Evolutionary conservation across 2,797 vertebrate genomes (phyloP).

Genomic region (Cetoscarus ocellatus): DNA sequence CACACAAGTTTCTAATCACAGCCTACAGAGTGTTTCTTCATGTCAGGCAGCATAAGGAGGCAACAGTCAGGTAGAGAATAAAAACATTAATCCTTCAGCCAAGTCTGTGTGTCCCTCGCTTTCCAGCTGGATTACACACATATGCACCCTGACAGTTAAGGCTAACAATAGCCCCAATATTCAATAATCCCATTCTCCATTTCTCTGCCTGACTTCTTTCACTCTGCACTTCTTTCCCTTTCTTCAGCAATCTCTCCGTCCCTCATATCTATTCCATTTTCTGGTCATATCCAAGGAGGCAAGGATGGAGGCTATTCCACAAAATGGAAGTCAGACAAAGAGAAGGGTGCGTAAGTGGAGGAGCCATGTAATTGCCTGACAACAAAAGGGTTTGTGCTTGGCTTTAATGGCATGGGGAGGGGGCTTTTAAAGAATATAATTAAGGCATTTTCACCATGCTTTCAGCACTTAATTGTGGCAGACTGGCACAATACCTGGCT

Average conservation of each 20-base stretch:
- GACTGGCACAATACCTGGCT: slow-evolving; percentile 51
- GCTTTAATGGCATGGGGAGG: slow-evolving; percentile 39
- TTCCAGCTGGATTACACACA: slow-evolving; percentile 55
- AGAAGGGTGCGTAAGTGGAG: slow-evolving; percentile 42
- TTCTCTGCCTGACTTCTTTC: slow-evolving; percentile 36
- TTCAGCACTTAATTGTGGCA: slow-evolving; percentile 57
- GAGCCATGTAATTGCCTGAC: slow-evolving; percentile 54
- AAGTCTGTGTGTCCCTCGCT: slow-evolving; percentile 41
- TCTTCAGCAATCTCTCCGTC: slow-evolving; percentile 26
- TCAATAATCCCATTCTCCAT: slow-evolving; percentile 54
- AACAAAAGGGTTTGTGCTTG: slow-evolving; percentile 64
- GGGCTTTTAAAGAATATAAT: slow-evolving; percentile 55
- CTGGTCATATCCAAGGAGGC: slow-evolving; percentile 30
- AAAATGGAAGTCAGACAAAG: slow-evolving; percentile 57
- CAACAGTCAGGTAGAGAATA: slow-evolving; percentile 44
- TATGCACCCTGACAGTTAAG: slow-evolving; percentile 46
- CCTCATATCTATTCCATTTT: slow-evolving; percentile 44
- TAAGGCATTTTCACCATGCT: slow-evolving; percentile 56
- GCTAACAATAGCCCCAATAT: slow-evolving; percentile 60
- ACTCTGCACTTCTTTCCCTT: slow-evolving; percentile 23
- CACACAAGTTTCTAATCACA: not conserved
- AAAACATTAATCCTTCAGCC: slow-evolving; percentile 51
- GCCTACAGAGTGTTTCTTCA: slow-evolving; percentile 9
- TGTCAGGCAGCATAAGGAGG: slow-evolving; percentile 5
- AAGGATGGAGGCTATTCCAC: slow-evolving; percentile 42